Percentiles rank a stretch among this genome's conserved stretches.
These are phyloP conservation scores for Chymomyza procnemis DNA, from an alignment of 2,888 invertebrate genomes.

Conservation along the genomic window DNA sequence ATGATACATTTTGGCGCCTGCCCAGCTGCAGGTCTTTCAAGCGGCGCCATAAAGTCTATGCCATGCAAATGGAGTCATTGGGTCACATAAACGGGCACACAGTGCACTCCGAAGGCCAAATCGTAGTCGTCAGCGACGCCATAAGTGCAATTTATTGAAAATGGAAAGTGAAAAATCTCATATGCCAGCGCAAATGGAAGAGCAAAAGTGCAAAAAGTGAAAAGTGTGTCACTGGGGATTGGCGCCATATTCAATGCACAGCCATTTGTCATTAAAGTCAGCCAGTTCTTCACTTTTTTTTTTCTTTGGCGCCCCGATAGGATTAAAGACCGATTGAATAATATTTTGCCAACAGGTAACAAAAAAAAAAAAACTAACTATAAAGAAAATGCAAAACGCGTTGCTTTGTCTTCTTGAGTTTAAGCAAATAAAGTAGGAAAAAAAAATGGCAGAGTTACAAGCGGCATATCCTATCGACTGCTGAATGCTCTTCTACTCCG, in stretches of 20 bases:
- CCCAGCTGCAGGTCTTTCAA: slow-evolving; percentile 18
- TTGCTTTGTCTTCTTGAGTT: neutral
- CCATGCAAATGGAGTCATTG: slow-evolving; percentile 50
- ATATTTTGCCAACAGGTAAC: neutral
- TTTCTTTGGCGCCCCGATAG: neutral
- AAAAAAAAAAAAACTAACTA: neutral
- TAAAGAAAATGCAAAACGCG: neutral
- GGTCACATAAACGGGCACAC: slow-evolving; percentile 39
- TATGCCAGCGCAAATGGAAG: neutral
- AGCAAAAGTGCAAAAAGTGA: neutral
- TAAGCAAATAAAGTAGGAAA: neutral
- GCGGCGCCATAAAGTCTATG: slow-evolving; percentile 55
- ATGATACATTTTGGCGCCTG: slow-evolving; percentile 1
- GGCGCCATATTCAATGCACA: neutral
- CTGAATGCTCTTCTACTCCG: too few species aligned
- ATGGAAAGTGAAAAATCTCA: neutral
- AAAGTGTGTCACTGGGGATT: neutral
- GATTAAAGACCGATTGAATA: neutral
- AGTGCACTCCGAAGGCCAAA: neutral
- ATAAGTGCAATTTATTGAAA: neutral
- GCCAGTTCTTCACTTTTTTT: neutral
- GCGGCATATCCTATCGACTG: too few species aligned
- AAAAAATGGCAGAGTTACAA: neutral
- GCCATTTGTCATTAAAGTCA: neutral
- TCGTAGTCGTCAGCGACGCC: neutral